These are phyloP conservation scores for Polylopha cassiicola DNA, from an alignment of 2,888 invertebrate genomes.

Conservation along the genomic window DNA sequence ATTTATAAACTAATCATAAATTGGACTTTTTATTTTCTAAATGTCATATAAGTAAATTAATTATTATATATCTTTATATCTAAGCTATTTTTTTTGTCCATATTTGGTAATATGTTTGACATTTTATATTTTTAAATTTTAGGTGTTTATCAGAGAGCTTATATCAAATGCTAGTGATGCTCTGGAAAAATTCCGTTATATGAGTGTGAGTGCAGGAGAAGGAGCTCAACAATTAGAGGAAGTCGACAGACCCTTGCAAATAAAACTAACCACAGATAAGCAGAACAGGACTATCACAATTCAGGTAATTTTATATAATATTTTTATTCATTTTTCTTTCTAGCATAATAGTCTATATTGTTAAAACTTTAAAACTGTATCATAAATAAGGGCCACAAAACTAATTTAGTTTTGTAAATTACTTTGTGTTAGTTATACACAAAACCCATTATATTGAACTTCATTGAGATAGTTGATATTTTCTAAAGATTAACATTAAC, in stretches of 20 bases:
- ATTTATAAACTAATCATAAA: background rate
- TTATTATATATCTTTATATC: background rate
- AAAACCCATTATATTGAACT: no score
- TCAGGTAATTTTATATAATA: slow-evolving; percentile 75
- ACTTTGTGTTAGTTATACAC: no score
- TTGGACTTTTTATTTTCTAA: background rate
- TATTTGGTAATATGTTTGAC: background rate
- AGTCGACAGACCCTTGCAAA: slow-evolving; percentile 85
- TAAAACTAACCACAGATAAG: slow-evolving; percentile 93
- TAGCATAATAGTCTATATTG: no score
- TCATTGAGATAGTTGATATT: no score
- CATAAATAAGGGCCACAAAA: no score
- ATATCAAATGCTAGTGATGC: slow-evolving; percentile 99
- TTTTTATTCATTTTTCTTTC: background rate
- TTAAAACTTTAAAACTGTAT: no score
- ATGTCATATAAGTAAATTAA: background rate
- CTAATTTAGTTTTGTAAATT: no score
- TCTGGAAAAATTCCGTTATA: slow-evolving; percentile 93
- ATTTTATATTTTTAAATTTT: slow-evolving; percentile 22
- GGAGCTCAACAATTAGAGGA: slow-evolving; percentile 71
- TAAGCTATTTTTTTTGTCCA: background rate
- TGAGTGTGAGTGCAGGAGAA: slow-evolving; percentile 78
- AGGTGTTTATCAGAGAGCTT: slow-evolving; percentile 96
- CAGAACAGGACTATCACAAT: slow-evolving; percentile 89
- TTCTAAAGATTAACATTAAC: no score